Percentiles rank a stretch among this genome's conserved stretches.
Conservation (phyloP, 2,797 vertebrate species). For the Lithobates sylvaticus region DNA sequence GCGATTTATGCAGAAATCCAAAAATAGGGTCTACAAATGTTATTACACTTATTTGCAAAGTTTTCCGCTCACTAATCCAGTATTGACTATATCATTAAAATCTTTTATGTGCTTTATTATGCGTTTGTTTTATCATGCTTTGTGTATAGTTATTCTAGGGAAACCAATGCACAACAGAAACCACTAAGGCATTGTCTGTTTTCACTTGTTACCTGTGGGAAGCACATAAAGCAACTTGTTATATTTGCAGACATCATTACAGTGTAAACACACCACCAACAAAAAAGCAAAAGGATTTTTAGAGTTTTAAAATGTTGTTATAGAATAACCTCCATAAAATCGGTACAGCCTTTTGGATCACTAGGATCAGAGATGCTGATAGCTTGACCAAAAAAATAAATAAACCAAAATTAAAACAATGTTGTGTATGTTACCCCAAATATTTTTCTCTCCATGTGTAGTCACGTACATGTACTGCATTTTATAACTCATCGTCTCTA, state of each 20-base stretch:
- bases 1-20: too few relatives aligned
- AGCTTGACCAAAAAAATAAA: neutral
- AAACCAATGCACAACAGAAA: slow-evolving; percentile 24
- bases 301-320: neutral
- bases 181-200: slow-evolving; percentile 20
- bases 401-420: too few relatives aligned
- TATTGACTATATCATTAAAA: neutral
- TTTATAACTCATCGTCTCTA: too few relatives aligned
- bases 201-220: slow-evolving; percentile 36
- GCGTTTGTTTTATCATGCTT: slow-evolving; percentile 10
- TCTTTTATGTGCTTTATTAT: neutral
- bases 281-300: neutral
- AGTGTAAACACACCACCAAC: neutral
- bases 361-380: too few relatives aligned
- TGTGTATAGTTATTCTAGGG: slow-evolving; percentile 42
- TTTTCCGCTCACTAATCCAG: neutral
- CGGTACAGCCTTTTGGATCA: neutral
- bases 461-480: too few relatives aligned
- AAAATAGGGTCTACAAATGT: too few relatives aligned
- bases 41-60: neutral
- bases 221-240: slow-evolving; percentile 2
- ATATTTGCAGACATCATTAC: neutral
- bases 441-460: too few relatives aligned
- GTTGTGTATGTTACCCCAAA: too few relatives aligned
- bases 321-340: too few relatives aligned